Percentiles rank a stretch among this genome's conserved stretches.
Conservation (phyloP, 1,140 invertebrate species). For the Habropoda laboriosa region DNA sequence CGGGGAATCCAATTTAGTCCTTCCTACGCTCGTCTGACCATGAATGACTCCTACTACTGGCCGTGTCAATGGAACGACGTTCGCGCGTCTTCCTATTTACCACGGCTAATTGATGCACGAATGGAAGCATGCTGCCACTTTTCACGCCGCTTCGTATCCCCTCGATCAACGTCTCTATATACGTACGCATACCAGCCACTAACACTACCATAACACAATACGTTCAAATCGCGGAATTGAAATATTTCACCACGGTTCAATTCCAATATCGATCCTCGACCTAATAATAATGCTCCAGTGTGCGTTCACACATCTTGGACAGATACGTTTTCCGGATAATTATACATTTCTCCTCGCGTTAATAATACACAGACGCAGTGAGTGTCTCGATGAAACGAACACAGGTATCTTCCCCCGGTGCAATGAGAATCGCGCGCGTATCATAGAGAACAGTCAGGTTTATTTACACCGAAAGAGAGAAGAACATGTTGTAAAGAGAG, state of each 20-base stretch:
- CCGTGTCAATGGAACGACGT: conserved; percentile 50
- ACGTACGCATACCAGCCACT: too few relatives aligned
- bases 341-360: background rate
- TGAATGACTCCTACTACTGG: conserved; percentile 60
- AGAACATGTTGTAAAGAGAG: conserved; percentile 2
- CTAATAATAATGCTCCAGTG: background rate
- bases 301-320: background rate
- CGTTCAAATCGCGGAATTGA: background rate
- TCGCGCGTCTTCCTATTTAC: conserved; percentile 18
- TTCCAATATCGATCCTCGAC: background rate
- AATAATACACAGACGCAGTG: background rate
- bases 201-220: too few relatives aligned
- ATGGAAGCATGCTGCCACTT: background rate
- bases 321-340: background rate
- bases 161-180: too few relatives aligned
- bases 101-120: conserved; percentile 7
- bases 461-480: conserved; percentile 52
- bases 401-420: background rate
- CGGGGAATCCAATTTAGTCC: conserved; percentile 50
- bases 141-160: background rate
- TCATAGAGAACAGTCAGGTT: background rate
- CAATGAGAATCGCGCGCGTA: too few relatives aligned
- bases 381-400: background rate
- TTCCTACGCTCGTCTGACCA: conserved; percentile 56
- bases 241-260: background rate